Base-by-base conservation (phyloP, 1,140 invertebrate genomes). In the Aplysia californica region DNA sequence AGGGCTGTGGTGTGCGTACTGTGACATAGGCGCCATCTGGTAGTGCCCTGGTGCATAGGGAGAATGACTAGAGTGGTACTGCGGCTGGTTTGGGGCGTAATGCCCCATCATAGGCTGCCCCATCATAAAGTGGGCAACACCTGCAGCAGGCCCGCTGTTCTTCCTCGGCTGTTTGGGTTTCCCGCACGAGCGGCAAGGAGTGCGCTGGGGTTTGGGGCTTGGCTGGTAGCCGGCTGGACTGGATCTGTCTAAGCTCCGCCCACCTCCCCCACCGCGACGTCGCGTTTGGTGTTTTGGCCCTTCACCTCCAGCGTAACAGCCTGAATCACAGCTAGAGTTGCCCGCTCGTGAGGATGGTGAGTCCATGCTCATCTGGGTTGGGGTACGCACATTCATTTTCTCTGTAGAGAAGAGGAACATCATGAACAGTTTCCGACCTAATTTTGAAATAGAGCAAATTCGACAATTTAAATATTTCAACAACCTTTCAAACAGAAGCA, bases 261-360 rank as follows among this genome's bases (percentile, higher is more conserved):
- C 21, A 38, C 36, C 50, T 31, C 56, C 69, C 0, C 64, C 72
- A 2, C 50, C 70, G n/a, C 31, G 33, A 18, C 59, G 69, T 23
- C 44, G 5, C 58, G 35, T 33, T n/a, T 66, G 36, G 29, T 73
- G 75, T 26, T 73, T 72, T 5, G 76, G 58, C 23, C 76, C 79
- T 68, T 84, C 84, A 77, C 78, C 80, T 41, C 85, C 84, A 68
- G 84, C 84, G 78, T 85, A 88, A 67, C 86, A 86, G 23, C 87
- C 87, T 21, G 86, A 87, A 67, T 87, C 87, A 41, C 84, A 78
- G 78, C 85, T 84, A 44, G 83, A 82, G 33, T 78, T 66, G 15
- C 78, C 75, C 36, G 56, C 77, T 64, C 55, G 18, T 58, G 71
- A 71, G 50, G 61, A 79, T 29, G 61, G 78, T 35, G 44, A 69